A percentile compares a stretch with the other conserved stretches of the same genome.
Conservation (phyloP, 2,113 vertebrate species). For the Oncorhynchus mykiss region DNA sequence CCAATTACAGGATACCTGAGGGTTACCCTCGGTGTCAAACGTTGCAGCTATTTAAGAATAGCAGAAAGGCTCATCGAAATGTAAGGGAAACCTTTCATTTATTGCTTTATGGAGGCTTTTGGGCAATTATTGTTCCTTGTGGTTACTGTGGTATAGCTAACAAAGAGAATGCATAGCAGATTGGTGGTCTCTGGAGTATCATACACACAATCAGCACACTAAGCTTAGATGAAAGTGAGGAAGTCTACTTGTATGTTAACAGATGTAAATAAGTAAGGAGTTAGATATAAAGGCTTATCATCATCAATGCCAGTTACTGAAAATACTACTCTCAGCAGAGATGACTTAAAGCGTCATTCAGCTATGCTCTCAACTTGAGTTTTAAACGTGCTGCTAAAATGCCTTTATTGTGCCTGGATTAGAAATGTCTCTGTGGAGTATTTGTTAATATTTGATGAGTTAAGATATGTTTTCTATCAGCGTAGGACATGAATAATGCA, state of each 20-base stretch:
- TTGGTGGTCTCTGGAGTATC: conserved; percentile 23
- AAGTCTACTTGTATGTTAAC: conserved; percentile 1
- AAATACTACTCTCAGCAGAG: conserved; percentile 4
- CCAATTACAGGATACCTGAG: not conserved
- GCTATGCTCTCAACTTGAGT: conserved; percentile 26
- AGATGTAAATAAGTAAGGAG: not conserved
- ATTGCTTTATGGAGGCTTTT: conserved; percentile 8
- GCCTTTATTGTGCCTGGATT: conserved; percentile 50
- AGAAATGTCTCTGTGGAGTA: conserved; percentile 49
- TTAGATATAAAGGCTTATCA: not conserved
- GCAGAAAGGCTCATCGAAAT: not conserved
- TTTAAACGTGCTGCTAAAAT: conserved; percentile 54
- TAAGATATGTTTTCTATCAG: conserved; percentile 68
- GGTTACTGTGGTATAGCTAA: conserved; percentile 34
- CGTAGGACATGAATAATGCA: conserved; percentile 62
- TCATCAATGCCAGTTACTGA: not conserved
- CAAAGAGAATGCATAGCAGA: conserved; percentile 27
- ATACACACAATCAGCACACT: too few relatives aligned
- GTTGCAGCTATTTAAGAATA: conserved; percentile 12
- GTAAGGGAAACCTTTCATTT: not conserved
- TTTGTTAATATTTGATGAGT: conserved; percentile 62
- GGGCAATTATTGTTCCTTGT: conserved; percentile 33
- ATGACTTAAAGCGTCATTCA: conserved; percentile 1
- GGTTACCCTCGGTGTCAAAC: conserved; percentile 5
- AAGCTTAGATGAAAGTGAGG: conserved; percentile 16